Evolutionary conservation across 2,113 vertebrate genomes (phyloP), one percentile per base, ranked within the genome.

Genomic region (Sebastes schlegelii): DNA sequence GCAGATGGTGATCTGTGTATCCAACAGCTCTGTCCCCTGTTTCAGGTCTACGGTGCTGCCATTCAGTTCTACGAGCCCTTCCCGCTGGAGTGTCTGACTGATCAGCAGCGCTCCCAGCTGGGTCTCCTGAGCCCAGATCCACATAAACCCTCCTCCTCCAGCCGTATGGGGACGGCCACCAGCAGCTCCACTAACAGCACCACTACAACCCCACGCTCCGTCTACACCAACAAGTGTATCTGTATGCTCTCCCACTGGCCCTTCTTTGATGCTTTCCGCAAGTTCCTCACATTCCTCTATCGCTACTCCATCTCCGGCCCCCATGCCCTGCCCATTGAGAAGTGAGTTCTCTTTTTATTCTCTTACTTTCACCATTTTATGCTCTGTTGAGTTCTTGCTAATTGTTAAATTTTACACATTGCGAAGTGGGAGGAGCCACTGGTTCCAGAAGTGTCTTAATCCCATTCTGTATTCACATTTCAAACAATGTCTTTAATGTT

Each of bases 201-300:
- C 49, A 0, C 23, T 49, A 0, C 23, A 1, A 4, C 1, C 26
- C n/a, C 65, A 1, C 71, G 80, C 70, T 83, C 95, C 2, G 91
- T 98, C 87, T 95, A 99, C 93, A 98, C 97, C 87, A 99, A 96
- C 91, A 99, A 99, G 85, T 99, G 98, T 89, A 99, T 99, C 94
- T 99, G 98, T 79, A 95, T 99, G 79, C 98, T 99, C 61, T 99
- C 98, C 81, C 98, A 98, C 87, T 99, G 98, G 98, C 98, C 98
- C 69, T 99, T 99, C 94, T 99, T 99, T 54, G 98, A 99, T 52
- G 98, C 97, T 82, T 99, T 99, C 95, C 96, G 96, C 91, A 99
- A 98, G 90, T 99, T 99, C 91, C 97, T 99, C 68, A 99, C 98
- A 84, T 99, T 99, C 93, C 95, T 99, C 1, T 99, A 99, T 86